These are phyloP conservation scores for Tortricodes alternella DNA, from an alignment of 2,888 invertebrate species.

Conservation along the genomic window DNA sequence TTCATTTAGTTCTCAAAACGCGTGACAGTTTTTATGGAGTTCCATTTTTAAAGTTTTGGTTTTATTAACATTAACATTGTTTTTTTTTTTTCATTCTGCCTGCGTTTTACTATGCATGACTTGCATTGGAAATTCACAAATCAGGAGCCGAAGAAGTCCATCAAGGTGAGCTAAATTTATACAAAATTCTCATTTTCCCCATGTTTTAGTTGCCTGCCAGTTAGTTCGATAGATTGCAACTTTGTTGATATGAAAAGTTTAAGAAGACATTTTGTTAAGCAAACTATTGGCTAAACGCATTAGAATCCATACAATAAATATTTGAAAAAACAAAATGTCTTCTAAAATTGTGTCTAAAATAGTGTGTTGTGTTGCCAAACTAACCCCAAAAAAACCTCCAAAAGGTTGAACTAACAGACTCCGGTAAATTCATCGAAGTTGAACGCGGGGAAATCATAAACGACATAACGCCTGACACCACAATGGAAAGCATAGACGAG, in stretches of 20 bases:
- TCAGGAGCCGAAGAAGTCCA: slow-evolving; percentile 77
- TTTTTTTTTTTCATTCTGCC: slow-evolving; percentile 56
- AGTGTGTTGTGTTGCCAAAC: slow-evolving; percentile 63
- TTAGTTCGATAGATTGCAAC: background rate
- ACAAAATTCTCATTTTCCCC: slow-evolving; percentile 15
- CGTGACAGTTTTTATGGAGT: background rate
- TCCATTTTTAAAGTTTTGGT: background rate
- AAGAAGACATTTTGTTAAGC: background rate
- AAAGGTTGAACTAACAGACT: slow-evolving; percentile 79
- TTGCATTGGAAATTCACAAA: slow-evolving; percentile 39
- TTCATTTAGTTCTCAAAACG: no score
- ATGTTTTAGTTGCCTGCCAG: slow-evolving; percentile 2
- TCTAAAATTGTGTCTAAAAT: background rate
- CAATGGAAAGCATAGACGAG: slow-evolving; percentile 36
- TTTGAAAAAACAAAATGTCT: slow-evolving; percentile 8
- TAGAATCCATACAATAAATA: background rate
- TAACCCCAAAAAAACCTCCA: slow-evolving; percentile 57
- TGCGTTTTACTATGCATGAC: slow-evolving; percentile 58
- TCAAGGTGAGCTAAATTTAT: slow-evolving; percentile 62
- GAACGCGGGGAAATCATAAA: slow-evolving; percentile 54
- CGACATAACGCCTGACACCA: slow-evolving; percentile 39
- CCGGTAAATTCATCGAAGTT: slow-evolving; percentile 80
- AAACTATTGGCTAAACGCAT: background rate
- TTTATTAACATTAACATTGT: slow-evolving; percentile 29
- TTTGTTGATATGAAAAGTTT: background rate